These are phyloP conservation scores for Heterodera filipjevi DNA, from an alignment of 2,888 invertebrate species.

Conservation along the genomic window DNA sequence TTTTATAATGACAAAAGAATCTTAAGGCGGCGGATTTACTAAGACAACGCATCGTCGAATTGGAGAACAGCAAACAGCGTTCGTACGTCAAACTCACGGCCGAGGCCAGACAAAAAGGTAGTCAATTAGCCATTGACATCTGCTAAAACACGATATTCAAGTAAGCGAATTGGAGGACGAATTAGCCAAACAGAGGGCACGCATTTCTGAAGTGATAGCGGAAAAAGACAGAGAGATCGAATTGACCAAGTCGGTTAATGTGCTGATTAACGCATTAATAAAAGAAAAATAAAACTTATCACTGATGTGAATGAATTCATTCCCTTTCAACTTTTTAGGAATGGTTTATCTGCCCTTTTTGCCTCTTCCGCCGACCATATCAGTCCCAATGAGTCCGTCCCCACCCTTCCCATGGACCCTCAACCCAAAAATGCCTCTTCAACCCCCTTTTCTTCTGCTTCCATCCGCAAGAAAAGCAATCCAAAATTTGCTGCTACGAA, in stretches of 20 bases:
- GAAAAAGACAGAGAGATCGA: slow-evolving; percentile 59
- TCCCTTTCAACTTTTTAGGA: no score
- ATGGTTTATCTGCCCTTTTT: slow-evolving; percentile 42
- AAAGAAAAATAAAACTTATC: no score
- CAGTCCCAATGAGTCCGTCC: slow-evolving; percentile 19
- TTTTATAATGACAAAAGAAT: no score
- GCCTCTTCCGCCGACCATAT: slow-evolving; percentile 8
- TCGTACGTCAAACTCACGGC: slow-evolving; percentile 42
- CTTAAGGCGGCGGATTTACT: slow-evolving; percentile 44
- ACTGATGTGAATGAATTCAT: no score
- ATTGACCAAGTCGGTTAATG: slow-evolving; percentile 43
- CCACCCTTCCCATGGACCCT: slow-evolving; percentile 40
- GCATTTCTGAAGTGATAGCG: slow-evolving; percentile 72
- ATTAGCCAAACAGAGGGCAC: slow-evolving; percentile 77
- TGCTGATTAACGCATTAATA: no score
- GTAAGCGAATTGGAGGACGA: slow-evolving; percentile 66
- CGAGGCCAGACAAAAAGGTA: slow-evolving; percentile 47
- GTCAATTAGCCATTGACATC: background rate
- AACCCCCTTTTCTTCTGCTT: background rate
- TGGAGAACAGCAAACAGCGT: slow-evolving; percentile 50
- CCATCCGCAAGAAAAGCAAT: background rate
- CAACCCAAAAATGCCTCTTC: background rate
- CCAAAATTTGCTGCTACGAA: background rate
- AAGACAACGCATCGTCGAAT: slow-evolving; percentile 49
- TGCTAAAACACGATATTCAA: slow-evolving; percentile 32